A percentile compares a stretch with the other conserved stretches of the same genome.
These are phyloP conservation scores for Drosophila atripex DNA, from an alignment of 2,888 invertebrate species.

Conservation along the genomic window DNA sequence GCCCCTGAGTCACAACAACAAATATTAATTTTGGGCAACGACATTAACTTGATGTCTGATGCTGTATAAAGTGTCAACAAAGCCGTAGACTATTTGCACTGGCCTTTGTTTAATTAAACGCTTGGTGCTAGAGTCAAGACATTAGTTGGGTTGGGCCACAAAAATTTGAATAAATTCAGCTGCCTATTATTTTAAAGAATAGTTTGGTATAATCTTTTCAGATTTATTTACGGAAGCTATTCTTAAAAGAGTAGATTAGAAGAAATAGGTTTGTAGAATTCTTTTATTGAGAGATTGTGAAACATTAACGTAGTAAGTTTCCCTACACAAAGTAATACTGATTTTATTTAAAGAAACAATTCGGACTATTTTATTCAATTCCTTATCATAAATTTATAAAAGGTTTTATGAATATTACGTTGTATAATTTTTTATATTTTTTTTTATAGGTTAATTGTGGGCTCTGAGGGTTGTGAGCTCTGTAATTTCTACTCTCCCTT, in stretches of 20 bases:
- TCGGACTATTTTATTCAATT: too few species aligned
- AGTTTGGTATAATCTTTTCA: too few species aligned
- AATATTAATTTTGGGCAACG: slow-evolving; percentile 13
- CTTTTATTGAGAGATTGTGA: too few species aligned
- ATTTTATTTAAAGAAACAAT: too few species aligned
- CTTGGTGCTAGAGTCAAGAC: slow-evolving; percentile 26
- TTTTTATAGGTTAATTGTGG: not conserved
- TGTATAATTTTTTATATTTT: not conserved
- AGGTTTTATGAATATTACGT: too few species aligned
- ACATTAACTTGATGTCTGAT: slow-evolving; percentile 33
- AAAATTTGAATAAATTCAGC: not conserved
- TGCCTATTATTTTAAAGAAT: too few species aligned
- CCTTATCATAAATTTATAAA: too few species aligned
- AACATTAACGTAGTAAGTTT: too few species aligned
- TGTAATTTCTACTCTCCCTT: slow-evolving; percentile 1
- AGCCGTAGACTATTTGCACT: slow-evolving; percentile 28
- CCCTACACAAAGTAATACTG: too few species aligned
- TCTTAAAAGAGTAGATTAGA: too few species aligned
- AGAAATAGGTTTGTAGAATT: too few species aligned
- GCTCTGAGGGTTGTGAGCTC: not conserved
- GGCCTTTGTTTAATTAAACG: slow-evolving; percentile 30
- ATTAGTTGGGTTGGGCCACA: not conserved
- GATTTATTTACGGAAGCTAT: too few species aligned
- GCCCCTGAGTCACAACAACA: slow-evolving; percentile 35
- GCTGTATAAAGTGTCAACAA: slow-evolving; percentile 10